Evolutionary conservation across 2,888 invertebrate genomes (phyloP).

Genomic region (Drosophila fungiperda): DNA sequence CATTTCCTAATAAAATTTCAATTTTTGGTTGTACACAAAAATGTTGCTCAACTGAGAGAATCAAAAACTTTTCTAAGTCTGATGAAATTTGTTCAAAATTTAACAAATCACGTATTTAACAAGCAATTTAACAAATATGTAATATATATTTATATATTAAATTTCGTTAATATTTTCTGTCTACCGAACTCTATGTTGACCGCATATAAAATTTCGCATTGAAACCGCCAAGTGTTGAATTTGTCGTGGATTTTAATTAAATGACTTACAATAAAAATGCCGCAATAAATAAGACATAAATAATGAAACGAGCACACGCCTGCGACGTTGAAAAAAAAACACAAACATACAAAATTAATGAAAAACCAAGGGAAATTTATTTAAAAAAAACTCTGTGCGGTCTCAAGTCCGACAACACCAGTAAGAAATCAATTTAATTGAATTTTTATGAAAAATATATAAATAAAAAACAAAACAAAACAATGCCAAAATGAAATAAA

Average conservation of each 20-base stretch:
- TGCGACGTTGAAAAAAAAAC: conserved; percentile 17
- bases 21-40: background rate
- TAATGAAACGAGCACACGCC: background rate
- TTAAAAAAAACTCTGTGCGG: background rate
- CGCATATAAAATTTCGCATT: background rate
- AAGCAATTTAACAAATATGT: background rate
- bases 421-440: conserved; percentile 51
- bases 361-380: conserved; percentile 1
- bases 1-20: background rate
- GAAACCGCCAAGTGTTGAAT: conserved; percentile 19
- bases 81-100: conserved; percentile 20
- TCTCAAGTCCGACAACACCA: conserved; percentile 6
- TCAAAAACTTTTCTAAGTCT: conserved; percentile 4
- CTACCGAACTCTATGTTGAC: background rate
- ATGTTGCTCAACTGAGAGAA: background rate
- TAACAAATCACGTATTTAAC: conserved; percentile 15
- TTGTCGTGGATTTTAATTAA: conserved; percentile 48
- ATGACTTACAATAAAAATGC: conserved; percentile 37
- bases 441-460: conserved; percentile 29
- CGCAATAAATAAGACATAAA: conserved; percentile 30
- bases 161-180: background rate
- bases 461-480: background rate
- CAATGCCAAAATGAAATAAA: conserved; percentile 54
- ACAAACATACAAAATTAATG: conserved; percentile 26
- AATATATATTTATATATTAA: background rate